Percentiles rank a stretch among this genome's conserved stretches.
These are phyloP conservation scores for Acanthornis magna DNA, from an alignment of 2,797 vertebrate species.

Conservation along the genomic window DNA sequence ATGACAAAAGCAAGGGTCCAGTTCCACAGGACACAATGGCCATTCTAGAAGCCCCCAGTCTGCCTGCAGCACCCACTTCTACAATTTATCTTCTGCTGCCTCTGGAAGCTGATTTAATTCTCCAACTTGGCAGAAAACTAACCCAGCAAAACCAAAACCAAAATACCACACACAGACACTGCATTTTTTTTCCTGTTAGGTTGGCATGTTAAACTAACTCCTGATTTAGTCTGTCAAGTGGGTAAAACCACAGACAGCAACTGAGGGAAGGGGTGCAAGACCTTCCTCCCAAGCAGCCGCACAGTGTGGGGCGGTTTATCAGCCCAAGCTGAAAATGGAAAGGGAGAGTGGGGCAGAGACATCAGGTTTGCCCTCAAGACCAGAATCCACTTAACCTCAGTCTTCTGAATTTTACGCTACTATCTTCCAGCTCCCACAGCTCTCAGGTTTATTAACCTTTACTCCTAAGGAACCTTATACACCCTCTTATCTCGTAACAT, in stretches of 20 bases:
- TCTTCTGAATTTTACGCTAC: neutral
- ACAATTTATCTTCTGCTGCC: neutral
- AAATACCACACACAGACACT: neutral
- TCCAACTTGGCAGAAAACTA: neutral
- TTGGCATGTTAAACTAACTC: neutral
- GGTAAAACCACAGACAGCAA: neutral
- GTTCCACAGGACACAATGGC: neutral
- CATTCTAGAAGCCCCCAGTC: neutral
- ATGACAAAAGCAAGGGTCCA: conserved; percentile 27
- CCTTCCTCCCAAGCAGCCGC: rapidly evolving
- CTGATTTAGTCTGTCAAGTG: neutral
- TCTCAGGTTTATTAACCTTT: neutral
- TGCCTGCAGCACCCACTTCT: neutral
- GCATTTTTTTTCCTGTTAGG: neutral
- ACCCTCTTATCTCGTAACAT: neutral
- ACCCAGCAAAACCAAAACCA: neutral
- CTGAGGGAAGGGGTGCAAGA: neutral
- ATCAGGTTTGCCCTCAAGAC: neutral
- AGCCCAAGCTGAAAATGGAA: neutral
- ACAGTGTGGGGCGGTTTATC: neutral
- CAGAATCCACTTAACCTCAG: neutral
- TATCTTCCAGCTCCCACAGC: neutral
- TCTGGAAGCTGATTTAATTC: neutral
- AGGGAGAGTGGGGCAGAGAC: rapidly evolving
- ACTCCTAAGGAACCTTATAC: neutral